These are phyloP conservation scores for Furcifer pardalis DNA, from an alignment of 2,797 vertebrate genomes.

Conservation along the genomic window DNA sequence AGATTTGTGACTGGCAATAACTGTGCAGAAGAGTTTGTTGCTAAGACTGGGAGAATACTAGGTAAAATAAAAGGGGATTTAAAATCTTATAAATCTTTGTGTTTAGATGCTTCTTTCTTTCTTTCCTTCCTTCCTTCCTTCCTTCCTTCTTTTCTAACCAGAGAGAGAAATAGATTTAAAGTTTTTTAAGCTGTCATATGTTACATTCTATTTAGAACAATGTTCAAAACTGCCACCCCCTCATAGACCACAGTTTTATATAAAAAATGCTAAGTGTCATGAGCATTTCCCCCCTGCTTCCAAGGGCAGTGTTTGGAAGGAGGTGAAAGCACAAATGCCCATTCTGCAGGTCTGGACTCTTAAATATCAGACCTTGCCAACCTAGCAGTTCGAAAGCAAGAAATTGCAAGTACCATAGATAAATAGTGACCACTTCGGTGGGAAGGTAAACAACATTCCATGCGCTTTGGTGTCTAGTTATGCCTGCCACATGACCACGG, in stretches of 20 bases:
- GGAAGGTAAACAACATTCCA: no score
- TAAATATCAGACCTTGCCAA: constrained; percentile 3
- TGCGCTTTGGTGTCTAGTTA: no score
- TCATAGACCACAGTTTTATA: not conserved
- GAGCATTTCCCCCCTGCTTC: constrained; percentile 5
- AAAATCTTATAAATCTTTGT: not conserved
- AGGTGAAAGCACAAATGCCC: not conserved
- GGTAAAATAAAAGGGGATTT: constrained; percentile 25
- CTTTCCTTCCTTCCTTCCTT: not conserved
- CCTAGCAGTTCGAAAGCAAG: no score
- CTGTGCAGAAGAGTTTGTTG: constrained; percentile 32
- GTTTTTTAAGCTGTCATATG: not conserved
- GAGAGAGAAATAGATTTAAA: constrained; percentile 10
- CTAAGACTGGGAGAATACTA: constrained; percentile 6
- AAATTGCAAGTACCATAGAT: no score
- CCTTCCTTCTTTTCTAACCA: constrained; percentile 33
- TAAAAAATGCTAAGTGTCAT: not conserved
- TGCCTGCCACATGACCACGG: no score
- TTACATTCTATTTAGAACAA: constrained; percentile 10
- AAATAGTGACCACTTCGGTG: no score
- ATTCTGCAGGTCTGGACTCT: not conserved
- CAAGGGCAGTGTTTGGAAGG: constrained; percentile 15
- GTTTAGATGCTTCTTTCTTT: not conserved
- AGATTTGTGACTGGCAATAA: constrained; percentile 26
- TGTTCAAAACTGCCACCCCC: not conserved